Base-by-base conservation (phyloP, 2,797 vertebrate species). In the Tangara arthus region DNA sequence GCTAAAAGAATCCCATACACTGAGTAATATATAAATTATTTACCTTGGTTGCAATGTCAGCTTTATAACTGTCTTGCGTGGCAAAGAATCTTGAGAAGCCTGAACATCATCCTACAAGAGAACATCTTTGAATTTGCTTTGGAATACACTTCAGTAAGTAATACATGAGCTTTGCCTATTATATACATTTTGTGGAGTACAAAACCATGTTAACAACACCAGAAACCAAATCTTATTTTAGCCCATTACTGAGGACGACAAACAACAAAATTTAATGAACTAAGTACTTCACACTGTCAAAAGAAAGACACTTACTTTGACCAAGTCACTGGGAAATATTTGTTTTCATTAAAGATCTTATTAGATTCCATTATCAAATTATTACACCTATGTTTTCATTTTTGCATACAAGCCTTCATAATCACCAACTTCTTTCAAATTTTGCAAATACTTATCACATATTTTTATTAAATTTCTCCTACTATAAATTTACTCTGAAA, bases 51-150 rank as follows among this genome's bases (percentile, higher is more conserved):
- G 95, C 0, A 76, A 72, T 20, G 96, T 97, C 88, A 99, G 97
- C 20, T 92, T 96, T 86, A 99, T 97, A 39, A 97, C 30, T 2
- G 92, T 98, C 97, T 98, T 99, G 83, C 61, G 97, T 15, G 98
- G 99, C 92, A 99, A 96, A 88, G 98, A 96, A 82, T 99, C 98
- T 76, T 99, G 99, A 12, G 98, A 97, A 11, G 98, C 97, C 82
- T 98, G 98, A 95, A 97, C 82, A 17, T 98, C 98, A 65, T 98
- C 98, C 99, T 99, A 83, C 61, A 96, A 95, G 30, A 96, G 11
- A 96, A 72, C 34, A 80, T 18, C 9, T 95, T 90, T 91, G 24
- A 96, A 93, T 96, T 97, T 93, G 50, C 15, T 92, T 96, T 95
- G 78, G 60, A 94, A 94, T 55, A 49, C 6, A 70, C 2, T 49